Evolutionary conservation across 2,113 vertebrate species (phyloP), one percentile per base, ranked within the genome.

Genomic region (Nannobrachium achirus): DNA sequence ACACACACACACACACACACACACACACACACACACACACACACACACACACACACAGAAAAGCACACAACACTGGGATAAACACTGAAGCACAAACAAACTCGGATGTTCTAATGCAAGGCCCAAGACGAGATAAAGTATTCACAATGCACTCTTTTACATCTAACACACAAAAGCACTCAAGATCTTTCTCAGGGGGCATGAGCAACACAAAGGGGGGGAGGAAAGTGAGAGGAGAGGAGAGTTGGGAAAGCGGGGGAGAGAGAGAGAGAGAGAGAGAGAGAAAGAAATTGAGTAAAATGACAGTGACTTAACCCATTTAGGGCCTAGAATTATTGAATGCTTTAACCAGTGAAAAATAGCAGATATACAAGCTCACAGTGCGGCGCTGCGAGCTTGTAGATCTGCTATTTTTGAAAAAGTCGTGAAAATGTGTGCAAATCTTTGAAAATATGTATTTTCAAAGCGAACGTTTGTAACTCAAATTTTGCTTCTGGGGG

Each of bases 91-190:
- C 55, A 78, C 38, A 83, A 76, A 85, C 71, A 72, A 66, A 79
- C 52, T 62, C 60, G 73, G 44, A 49, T 40, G 57, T 49, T 57
- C 59, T 52, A 46, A 73, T 55, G 69, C 49, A 40, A n/a, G 62
- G 58, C 52, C 77, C 50, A 46, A 46, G 46, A 73, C 59, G 66
- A 40, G 63, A 80, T 80, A 56, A 82, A 81, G 72, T 75, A 86
- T 82, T 82, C 75, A 79, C 51, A 60, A 63, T 49, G 52, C 75
- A 74, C 44, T 75, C 40, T 39, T 56, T 41, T 20, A 65, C 40
- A 13, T 57, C 49, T 52, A n/a, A 90, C 85, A 90, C 60, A 83
- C 75, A 89, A 85, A 88, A 80, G 84, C 89, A 90, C 85, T 88
- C 71, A 82, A 46, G 52, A 61, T 61, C 25, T 49, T 63, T 58